A percentile compares a stretch with the other conserved stretches of the same genome.
Evolutionary conservation across 2,797 vertebrate genomes (phyloP).

Genomic region (Tragelaphus oryx): DNA sequence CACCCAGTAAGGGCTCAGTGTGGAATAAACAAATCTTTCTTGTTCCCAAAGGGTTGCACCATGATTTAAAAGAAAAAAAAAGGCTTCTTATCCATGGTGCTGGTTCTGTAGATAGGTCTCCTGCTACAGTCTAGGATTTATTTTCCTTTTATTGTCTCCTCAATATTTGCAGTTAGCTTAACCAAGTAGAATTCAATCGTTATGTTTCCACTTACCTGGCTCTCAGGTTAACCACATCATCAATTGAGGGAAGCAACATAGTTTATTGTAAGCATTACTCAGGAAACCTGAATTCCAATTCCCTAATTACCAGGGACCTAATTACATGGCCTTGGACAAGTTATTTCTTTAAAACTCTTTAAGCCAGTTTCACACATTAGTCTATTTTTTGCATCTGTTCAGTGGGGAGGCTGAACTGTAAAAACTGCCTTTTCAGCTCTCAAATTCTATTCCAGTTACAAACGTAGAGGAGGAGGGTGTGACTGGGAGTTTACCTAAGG

Average conservation of each 20-base stretch:
- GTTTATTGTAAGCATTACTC: neutral
- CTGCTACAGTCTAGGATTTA: neutral
- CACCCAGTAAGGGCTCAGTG: neutral
- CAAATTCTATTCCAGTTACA: neutral
- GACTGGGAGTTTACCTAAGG: neutral
- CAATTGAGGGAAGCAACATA: neutral
- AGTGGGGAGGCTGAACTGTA: neutral
- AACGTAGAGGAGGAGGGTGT: neutral
- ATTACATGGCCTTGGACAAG: neutral
- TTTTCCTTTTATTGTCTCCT: slow-evolving; percentile 25
- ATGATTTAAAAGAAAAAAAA: neutral
- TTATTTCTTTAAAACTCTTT: slow-evolving; percentile 3
- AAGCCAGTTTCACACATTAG: neutral
- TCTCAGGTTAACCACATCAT: slow-evolving; percentile 21
- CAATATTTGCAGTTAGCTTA: neutral
- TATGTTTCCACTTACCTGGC: neutral
- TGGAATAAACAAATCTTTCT: neutral
- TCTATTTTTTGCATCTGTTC: neutral
- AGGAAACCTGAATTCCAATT: slow-evolving; percentile 31
- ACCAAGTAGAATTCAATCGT: neutral
- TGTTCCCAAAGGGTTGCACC: neutral
- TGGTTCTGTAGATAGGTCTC: neutral
- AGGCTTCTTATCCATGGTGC: neutral
- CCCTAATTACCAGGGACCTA: slow-evolving; percentile 13
- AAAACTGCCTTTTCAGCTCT: neutral